Evolutionary conservation across 1,140 invertebrate genomes (phyloP).

Genomic region (Drosophila mayri): DNA sequence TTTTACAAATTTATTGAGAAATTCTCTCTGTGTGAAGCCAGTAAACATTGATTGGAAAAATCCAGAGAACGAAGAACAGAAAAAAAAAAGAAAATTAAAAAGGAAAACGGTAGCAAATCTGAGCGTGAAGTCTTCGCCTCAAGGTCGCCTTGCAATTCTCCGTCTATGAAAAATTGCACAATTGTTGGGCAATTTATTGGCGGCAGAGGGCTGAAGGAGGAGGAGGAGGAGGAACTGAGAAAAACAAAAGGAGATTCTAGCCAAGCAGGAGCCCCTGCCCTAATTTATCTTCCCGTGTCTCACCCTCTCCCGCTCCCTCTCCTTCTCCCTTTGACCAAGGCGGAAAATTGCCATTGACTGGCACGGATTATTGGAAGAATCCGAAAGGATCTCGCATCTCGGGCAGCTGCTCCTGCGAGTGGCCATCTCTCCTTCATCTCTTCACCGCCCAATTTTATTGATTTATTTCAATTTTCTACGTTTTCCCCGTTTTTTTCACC

Average conservation of each 20-base stretch:
- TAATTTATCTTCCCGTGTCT: conserved; percentile 63
- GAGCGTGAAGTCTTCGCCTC: conserved; percentile 61
- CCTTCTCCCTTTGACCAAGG: conserved; percentile 62
- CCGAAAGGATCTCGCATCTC: background rate
- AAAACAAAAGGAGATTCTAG: conserved; percentile 3
- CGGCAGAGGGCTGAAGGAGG: conserved; percentile 6
- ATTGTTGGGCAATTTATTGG: conserved; percentile 79
- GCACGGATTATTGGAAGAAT: conserved; percentile 63
- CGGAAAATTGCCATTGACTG: conserved; percentile 71
- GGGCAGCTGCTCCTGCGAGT: conserved; percentile 18
- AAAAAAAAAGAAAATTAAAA: background rate
- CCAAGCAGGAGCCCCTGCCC: conserved; percentile 22
- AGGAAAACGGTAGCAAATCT: conserved; percentile 68
- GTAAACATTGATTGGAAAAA: conserved; percentile 28
- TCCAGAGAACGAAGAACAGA: background rate
- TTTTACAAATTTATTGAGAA: too few species aligned
- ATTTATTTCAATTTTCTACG: conserved; percentile 53
- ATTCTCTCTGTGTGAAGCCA: background rate
- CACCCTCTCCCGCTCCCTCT: conserved; percentile 7
- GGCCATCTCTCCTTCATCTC: conserved; percentile 20
- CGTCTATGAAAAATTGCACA: conserved; percentile 73
- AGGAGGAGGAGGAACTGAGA: conserved; percentile 8
- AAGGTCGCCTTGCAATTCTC: conserved; percentile 41
- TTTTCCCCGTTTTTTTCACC: background rate
- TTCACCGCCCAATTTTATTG: conserved; percentile 57